These are phyloP conservation scores for Phoenicopterus ruber DNA, from an alignment of 2,113 vertebrate species.

Conservation along the genomic window DNA sequence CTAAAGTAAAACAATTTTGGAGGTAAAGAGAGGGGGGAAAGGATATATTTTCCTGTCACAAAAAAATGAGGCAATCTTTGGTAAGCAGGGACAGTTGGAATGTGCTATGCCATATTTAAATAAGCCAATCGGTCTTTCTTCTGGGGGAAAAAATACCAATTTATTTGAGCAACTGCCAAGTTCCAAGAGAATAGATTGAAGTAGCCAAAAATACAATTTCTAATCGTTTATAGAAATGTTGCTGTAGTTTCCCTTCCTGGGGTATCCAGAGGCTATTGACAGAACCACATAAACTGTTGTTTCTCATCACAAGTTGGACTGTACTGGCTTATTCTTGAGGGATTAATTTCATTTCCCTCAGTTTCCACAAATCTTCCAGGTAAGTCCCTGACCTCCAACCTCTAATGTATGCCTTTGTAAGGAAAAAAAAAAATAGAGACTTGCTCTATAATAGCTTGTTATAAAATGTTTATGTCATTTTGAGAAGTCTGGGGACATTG, in stretches of 20 bases:
- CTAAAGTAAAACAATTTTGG: neutral
- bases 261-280: neutral
- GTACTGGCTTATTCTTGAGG: neutral
- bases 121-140: conserved; percentile 21
- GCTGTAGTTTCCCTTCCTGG: conserved; percentile 26
- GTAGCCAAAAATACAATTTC: conserved; percentile 39
- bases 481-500: neutral
- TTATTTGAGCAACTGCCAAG: conserved; percentile 24
- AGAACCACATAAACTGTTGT: neutral
- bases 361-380: neutral
- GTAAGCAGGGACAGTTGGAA: conserved; percentile 7
- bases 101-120: neutral
- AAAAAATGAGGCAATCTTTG: neutral
- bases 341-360: neutral
- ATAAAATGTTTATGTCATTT: neutral
- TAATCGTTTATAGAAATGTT: conserved; percentile 42
- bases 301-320: neutral
- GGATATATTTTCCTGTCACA: neutral
- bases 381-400: neutral
- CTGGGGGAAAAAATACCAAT: neutral
- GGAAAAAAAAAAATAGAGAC: neutral
- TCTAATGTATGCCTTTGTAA: neutral
- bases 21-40: neutral
- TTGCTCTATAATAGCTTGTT: neutral
- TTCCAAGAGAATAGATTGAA: conserved; percentile 46